phyloP scores from a whole-genome alignment of 1,140 invertebrate species.

The Scylla paramamosain region DNA sequence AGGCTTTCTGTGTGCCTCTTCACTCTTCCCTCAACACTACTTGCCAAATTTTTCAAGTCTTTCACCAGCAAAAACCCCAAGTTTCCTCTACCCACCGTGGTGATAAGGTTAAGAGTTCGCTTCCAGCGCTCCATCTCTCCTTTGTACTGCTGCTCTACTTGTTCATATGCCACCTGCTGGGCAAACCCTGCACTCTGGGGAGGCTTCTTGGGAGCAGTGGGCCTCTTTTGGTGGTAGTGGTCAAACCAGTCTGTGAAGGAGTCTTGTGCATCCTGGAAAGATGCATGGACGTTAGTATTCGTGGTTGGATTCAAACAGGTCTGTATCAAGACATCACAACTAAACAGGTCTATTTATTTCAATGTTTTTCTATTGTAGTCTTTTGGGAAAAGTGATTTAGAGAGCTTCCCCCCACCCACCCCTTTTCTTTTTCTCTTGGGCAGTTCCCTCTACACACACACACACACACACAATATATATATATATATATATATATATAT shows the following conservation, averaged over 20 bases:
- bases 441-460: no score
- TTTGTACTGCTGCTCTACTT: slow-evolving; percentile 88
- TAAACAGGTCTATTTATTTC: background rate
- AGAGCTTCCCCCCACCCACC: no score
- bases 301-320: no score
- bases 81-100: slow-evolving; percentile 81
- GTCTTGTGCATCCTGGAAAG: slow-evolving; percentile 87
- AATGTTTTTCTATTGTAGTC: no score
- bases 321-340: background rate
- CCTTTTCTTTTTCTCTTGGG: no score
- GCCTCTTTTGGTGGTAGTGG: slow-evolving; percentile 89
- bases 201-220: slow-evolving; percentile 80
- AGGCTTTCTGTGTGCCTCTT: no score
- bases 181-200: slow-evolving; percentile 86
- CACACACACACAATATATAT: no score
- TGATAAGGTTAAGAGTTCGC: slow-evolving; percentile 84
- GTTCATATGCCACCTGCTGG: slow-evolving; percentile 93
- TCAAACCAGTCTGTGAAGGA: slow-evolving; percentile 94
- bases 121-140: slow-evolving; percentile 90
- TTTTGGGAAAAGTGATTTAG: no score
- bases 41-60: no score
- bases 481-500: no score
- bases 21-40: no score
- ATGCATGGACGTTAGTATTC: slow-evolving; percentile 42
- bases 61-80: no score